Evolutionary conservation across 1,140 invertebrate species (phyloP).

Genomic region (Drosophila melanogaster): Release_6_plus_ISO1_MT NT_037436.4:2017501-2018000

Average conservation of each 20-base stretch:
- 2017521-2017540: slow-evolving; percentile 43
- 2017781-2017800: slow-evolving; percentile 49
- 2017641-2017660: slow-evolving; percentile 60
- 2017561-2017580: slow-evolving; percentile 14
- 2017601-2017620: slow-evolving; percentile 24
- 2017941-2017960: slow-evolving; percentile 10
- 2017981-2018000: slow-evolving; percentile 37
- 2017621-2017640: slow-evolving; percentile 66
- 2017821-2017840: slow-evolving; percentile 30
- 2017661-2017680: slow-evolving; percentile 72
- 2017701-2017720: slow-evolving; percentile 10
- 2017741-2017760: slow-evolving; percentile 72
- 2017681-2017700: slow-evolving; percentile 31
- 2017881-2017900: slow-evolving; percentile 74
- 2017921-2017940: slow-evolving; percentile 20
- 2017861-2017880: slow-evolving; percentile 77
- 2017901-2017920: slow-evolving; percentile 48
- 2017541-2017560: slow-evolving; percentile 43
- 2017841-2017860: slow-evolving; percentile 66
- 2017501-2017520: slow-evolving; percentile 22
- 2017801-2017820: slow-evolving; percentile 38
- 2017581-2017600: slow-evolving; percentile 28
- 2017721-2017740: slow-evolving; percentile 78
- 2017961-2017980: slow-evolving; percentile 19
- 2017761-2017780: slow-evolving; percentile 45